Percentiles rank a stretch among this genome's conserved stretches.
phyloP scores from a whole-genome alignment of 2,113 vertebrate genomes.

The Onychostoma macrolepis region DNA sequence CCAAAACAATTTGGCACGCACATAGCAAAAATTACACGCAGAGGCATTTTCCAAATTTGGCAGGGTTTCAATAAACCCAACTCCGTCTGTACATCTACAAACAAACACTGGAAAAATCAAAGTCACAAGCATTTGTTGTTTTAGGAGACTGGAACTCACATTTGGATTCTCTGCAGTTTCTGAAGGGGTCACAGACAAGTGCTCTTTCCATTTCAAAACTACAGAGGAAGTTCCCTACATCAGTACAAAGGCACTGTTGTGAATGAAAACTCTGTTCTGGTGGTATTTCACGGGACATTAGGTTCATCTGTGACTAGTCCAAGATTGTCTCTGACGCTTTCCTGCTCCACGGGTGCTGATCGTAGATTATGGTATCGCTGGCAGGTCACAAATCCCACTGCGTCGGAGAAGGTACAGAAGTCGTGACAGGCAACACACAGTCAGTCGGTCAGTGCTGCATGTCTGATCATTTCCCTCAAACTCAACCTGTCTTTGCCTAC shows the following conservation, averaged over 20 bases:
- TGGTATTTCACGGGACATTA: conserved; percentile 56
- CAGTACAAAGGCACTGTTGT: conserved; percentile 33
- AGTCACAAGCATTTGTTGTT: conserved; percentile 16
- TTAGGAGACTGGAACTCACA: conserved; percentile 31
- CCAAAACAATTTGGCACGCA: neutral
- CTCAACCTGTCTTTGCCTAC: neutral
- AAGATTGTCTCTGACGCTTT: conserved; percentile 51
- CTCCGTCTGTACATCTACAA: neutral
- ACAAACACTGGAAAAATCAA: conserved; percentile 25
- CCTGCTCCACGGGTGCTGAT: conserved; percentile 59
- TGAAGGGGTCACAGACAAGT: conserved; percentile 44
- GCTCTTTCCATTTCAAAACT: conserved; percentile 54
- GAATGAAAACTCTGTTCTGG: conserved; percentile 51
- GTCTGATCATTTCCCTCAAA: conserved; percentile 20
- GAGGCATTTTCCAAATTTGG: conserved; percentile 5
- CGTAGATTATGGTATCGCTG: conserved; percentile 63
- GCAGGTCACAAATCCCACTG: conserved; percentile 46
- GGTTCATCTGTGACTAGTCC: conserved; percentile 42
- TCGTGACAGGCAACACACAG: neutral
- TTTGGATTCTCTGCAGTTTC: conserved; percentile 1
- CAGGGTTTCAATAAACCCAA: neutral
- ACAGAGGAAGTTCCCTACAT: conserved; percentile 46
- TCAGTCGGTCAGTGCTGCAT: neutral
- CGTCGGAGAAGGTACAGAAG: conserved; percentile 39
- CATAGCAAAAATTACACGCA: conserved; percentile 26